Evolutionary conservation across 2,888 invertebrate genomes (phyloP), one percentile per base, ranked within the genome.

Genomic region (Meganola albula): DNA sequence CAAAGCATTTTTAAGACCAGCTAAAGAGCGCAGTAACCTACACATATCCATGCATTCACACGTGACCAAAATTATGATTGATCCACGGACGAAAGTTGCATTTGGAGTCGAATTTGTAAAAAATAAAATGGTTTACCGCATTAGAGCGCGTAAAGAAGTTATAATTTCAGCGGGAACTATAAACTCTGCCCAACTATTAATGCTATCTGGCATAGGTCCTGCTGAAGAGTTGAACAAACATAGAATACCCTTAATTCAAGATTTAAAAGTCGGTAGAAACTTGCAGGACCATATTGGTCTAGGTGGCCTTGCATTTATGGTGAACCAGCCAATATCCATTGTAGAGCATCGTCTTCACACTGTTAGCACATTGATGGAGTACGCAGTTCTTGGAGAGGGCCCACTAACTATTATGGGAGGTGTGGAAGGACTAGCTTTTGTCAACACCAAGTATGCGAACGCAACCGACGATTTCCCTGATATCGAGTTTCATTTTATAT

Each of bases 141-240:
- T 95, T 1, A 80, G 92, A 36, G 95, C 96, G 0, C 88, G 88
- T 16, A 95, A 93, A 65, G 97, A 97, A 71, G 93, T 99, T 0
- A 93, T 99, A 27, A 64, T 99, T 1, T 94, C 95, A 1, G 96
- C 93, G 0, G 99, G 99, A 0, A 90, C 98, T 0, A 89, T 99
- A 0, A 98, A 97, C 65, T 94, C 97, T 0, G 96, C 99, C 0
- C 98, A 99, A 65, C 63, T 99, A 2, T 74, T 99, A 21, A 96
- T 98, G 96, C 73, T 99, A 0, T 96, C 96, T 5, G 99, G 98
- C 0, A 89, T 98, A 7, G 95, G 95, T 0, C 93, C 93, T 0
- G 86, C 88, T 29, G 89, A 90, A 10, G 91, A 95, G 54, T 62
- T 95, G 34, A 76, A 86, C n/a, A 90, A 91, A 52, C 90, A 91